Conservation (phyloP, 2,113 vertebrate genomes). For the human (Homo sapiens) region DNA sequence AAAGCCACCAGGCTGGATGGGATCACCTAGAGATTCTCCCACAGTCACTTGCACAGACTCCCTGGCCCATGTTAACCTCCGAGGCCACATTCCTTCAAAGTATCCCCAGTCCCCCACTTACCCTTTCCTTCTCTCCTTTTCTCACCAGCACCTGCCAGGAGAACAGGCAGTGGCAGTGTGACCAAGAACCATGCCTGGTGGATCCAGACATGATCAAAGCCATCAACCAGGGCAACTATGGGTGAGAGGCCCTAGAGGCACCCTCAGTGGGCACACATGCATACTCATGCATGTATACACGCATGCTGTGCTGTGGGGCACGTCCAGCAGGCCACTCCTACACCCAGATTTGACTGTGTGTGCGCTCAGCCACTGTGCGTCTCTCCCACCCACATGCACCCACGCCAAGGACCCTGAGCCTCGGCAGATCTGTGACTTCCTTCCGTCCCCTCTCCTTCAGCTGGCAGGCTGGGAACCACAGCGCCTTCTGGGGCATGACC, state of each 20-base stretch:
- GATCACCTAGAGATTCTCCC: background rate
- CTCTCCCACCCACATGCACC: background rate
- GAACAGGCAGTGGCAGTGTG: constrained; percentile 91
- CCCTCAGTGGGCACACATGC: background rate
- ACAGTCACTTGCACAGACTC: background rate
- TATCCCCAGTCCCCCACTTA: background rate
- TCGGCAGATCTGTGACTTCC: background rate
- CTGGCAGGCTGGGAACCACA: constrained; percentile 96
- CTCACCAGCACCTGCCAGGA: constrained; percentile 89
- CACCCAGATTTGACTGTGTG: background rate
- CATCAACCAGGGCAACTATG: constrained; percentile 90
- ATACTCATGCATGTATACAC: rapidly evolving
- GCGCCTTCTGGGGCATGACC: constrained; percentile 94
- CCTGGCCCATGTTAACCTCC: background rate
- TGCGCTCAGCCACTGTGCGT: rapidly evolving
- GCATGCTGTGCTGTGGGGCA: rapidly evolving
- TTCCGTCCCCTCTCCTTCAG: constrained; percentile 75
- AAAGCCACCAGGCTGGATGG: background rate
- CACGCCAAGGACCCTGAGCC: background rate
- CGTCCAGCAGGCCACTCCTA: rapidly evolving
- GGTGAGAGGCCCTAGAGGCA: constrained; percentile 83
- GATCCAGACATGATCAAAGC: constrained; percentile 89
- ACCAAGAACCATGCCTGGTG: constrained; percentile 92
- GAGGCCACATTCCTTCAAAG: background rate
- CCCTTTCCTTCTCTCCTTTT: background rate